These are phyloP conservation scores for Orussus abietinus DNA, from an alignment of 1,140 invertebrate genomes.

Conservation along the genomic window DNA sequence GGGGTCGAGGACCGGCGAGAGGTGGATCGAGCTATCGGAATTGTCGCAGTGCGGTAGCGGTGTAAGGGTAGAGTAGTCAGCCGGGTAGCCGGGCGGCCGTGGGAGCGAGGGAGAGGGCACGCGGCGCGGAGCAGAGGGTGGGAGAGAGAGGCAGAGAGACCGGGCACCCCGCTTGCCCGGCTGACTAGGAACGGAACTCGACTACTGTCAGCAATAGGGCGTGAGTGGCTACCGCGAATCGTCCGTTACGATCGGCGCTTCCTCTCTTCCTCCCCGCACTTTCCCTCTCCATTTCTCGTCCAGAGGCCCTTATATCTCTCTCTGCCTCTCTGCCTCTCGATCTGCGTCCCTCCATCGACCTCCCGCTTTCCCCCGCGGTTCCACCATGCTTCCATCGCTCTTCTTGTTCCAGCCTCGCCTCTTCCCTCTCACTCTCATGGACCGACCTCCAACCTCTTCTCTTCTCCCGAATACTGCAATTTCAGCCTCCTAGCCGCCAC, in stretches of 20 bases:
- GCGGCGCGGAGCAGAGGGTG: too few relatives aligned
- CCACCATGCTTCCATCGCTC: conserved; percentile 9
- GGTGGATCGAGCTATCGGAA: conserved; percentile 37
- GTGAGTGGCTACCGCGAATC: conserved; percentile 23
- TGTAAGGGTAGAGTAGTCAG: conserved; percentile 32
- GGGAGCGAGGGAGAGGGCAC: too few relatives aligned
- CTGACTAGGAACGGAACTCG: conserved; percentile 15
- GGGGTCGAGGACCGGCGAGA: conserved; percentile 18
- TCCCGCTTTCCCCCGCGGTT: conserved; percentile 18
- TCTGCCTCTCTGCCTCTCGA: background rate
- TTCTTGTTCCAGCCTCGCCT: conserved; percentile 3
- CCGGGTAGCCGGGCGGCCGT: conserved; percentile 2
- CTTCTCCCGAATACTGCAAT: conserved; percentile 37
- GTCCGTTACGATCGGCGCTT: conserved; percentile 17
- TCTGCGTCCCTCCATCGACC: conserved; percentile 9
- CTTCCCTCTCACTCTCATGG: conserved; percentile 6
- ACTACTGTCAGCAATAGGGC: conserved; percentile 24
- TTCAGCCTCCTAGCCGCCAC: conserved; percentile 36
- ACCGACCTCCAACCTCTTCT: conserved; percentile 7
- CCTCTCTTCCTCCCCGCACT: conserved; percentile 3
- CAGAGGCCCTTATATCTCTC: too few relatives aligned
- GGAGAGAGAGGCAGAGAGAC: conserved; percentile 1
- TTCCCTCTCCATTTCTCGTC: conserved; percentile 7
- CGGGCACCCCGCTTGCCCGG: conserved; percentile 1
- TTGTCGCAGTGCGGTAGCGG: conserved; percentile 42